Evolutionary conservation across 2,113 vertebrate genomes (phyloP).

Genomic region (Gymnocephalus cernua): DNA sequence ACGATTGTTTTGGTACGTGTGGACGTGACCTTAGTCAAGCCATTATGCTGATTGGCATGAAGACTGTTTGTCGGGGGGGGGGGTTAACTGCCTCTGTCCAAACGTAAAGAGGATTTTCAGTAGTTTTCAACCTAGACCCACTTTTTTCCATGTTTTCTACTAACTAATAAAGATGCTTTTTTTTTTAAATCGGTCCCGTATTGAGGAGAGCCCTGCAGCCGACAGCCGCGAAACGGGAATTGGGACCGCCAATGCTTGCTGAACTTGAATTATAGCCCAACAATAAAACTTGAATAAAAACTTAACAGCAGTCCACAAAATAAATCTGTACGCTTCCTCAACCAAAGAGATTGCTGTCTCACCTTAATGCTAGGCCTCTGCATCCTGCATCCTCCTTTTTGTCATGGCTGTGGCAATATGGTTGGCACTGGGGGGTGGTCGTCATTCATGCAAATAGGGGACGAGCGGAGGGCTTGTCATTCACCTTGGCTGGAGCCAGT

Average conservation of each 20-base stretch:
- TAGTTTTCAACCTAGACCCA: too few relatives aligned
- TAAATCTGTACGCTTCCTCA: not conserved
- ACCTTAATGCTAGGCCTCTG: slow-evolving; percentile 10
- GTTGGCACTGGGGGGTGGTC: not conserved
- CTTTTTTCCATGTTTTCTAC: too few relatives aligned
- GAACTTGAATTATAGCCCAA: not conserved
- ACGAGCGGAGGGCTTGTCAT: slow-evolving; percentile 28
- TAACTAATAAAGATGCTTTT: too few relatives aligned
- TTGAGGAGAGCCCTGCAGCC: too few relatives aligned
- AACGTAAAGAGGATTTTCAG: too few relatives aligned
- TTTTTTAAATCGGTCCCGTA: too few relatives aligned
- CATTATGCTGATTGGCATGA: not conserved
- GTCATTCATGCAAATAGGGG: slow-evolving; percentile 31
- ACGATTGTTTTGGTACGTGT: too few relatives aligned
- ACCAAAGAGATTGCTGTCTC: slow-evolving; percentile 1
- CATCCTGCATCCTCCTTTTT: slow-evolving; percentile 1
- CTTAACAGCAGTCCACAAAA: not conserved
- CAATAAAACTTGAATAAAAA: not conserved
- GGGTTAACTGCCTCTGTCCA: too few relatives aligned
- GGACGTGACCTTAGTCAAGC: too few relatives aligned
- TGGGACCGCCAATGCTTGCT: not conserved
- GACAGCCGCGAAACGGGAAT: too few relatives aligned
- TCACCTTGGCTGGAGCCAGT: slow-evolving; percentile 66
- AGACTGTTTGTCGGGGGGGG: not conserved
- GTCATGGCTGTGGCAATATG: slow-evolving; percentile 3